Percentiles rank a stretch among this genome's conserved stretches.
Conservation (phyloP, 2,888 invertebrate genomes). For the Drosophila demipolita region DNA sequence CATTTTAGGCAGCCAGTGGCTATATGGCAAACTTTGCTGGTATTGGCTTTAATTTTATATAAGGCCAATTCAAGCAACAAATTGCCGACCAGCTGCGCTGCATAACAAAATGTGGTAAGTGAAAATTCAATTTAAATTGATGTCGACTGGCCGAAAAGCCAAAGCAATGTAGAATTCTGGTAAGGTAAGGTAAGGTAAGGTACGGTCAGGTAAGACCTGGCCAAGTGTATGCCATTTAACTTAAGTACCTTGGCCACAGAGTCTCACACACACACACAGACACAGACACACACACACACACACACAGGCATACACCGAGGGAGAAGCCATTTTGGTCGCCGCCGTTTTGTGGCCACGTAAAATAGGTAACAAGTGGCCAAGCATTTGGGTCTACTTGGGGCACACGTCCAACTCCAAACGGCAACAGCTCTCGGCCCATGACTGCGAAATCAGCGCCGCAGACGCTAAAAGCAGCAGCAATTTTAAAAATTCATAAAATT, state of each 20-base stretch:
- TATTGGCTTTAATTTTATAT: slow-evolving; percentile 73
- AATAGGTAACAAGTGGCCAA: slow-evolving; percentile 79
- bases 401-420: slow-evolving; percentile 38
- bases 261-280: background rate
- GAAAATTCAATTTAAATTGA: slow-evolving; percentile 84
- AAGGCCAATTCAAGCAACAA: slow-evolving; percentile 81
- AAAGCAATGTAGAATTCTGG: slow-evolving; percentile 36
- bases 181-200: background rate
- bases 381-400: slow-evolving; percentile 62
- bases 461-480: slow-evolving; percentile 74
- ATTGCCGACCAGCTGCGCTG: slow-evolving; percentile 71
- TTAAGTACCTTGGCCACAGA: slow-evolving; percentile 70
- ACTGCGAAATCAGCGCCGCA: slow-evolving; percentile 74
- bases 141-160: slow-evolving; percentile 61
- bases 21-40: slow-evolving; percentile 11
- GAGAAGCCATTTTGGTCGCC: slow-evolving; percentile 12
- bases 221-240: slow-evolving; percentile 77
- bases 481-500: slow-evolving; percentile 82
- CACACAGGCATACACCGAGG: slow-evolving; percentile 7
- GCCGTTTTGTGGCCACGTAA: slow-evolving; percentile 69
- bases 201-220: slow-evolving; percentile 29
- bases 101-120: slow-evolving; percentile 73
- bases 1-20: slow-evolving; percentile 34
- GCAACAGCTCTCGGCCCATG: slow-evolving; percentile 57
- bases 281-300: slow-evolving; percentile 6